Conservation (phyloP, 1,140 invertebrate species). For the Telenomus remus region DNA sequence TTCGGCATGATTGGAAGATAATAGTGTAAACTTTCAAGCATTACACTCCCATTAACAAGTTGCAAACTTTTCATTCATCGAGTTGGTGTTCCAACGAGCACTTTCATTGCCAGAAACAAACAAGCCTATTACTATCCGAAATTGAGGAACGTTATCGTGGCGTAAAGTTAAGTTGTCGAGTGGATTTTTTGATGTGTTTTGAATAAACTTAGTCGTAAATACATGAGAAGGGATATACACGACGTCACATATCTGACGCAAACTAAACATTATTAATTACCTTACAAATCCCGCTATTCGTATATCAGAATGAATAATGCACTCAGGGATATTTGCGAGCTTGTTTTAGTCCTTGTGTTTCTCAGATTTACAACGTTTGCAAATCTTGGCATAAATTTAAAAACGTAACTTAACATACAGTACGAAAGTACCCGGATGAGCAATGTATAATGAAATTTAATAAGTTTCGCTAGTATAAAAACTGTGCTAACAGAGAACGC, state of each 20-base stretch:
- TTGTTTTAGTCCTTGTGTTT: constrained; percentile 33
- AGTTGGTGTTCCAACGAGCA: too few relatives aligned
- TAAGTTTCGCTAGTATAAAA: constrained; percentile 34
- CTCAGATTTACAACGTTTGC: constrained; percentile 15
- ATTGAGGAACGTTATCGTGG: constrained; percentile 38
- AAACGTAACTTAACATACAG: constrained; percentile 14
- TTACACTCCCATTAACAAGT: too few relatives aligned
- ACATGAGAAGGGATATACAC: constrained; percentile 20
- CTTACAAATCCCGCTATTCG: constrained; percentile 24
- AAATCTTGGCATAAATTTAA: constrained; percentile 25
- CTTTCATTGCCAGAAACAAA: too few relatives aligned
- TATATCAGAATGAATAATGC: constrained; percentile 26
- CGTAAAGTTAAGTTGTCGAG: constrained; percentile 39
- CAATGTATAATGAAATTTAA: constrained; percentile 36
- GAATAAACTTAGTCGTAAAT: constrained; percentile 27
- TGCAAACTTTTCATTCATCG: too few relatives aligned
- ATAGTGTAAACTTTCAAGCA: too few relatives aligned
- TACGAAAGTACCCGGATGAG: background rate
- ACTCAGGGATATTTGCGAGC: constrained; percentile 7
- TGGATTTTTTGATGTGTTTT: constrained; percentile 33
- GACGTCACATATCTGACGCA: constrained; percentile 9
- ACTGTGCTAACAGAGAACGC: constrained; percentile 14
- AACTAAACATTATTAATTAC: constrained; percentile 41
- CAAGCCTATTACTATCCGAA: constrained; percentile 1
- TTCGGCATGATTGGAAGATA: too few relatives aligned